phyloP scores from a whole-genome alignment of 2,113 vertebrate species.

The Anser brachyrhynchus region DNA sequence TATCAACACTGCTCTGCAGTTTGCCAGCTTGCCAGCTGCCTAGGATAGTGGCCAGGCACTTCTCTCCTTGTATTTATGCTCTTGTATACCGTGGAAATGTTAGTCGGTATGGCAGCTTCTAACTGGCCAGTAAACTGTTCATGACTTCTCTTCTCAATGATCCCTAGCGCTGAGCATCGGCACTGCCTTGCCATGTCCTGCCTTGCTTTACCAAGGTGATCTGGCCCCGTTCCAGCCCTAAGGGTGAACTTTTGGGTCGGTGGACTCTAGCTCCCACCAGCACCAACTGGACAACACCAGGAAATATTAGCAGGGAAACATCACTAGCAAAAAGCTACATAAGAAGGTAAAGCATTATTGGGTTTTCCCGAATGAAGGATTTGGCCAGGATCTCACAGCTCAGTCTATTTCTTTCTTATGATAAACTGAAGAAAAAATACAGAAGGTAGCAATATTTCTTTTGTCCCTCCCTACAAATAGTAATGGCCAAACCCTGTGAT shows the following conservation, averaged over 20 bases:
- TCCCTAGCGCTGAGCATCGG: fast-evolving
- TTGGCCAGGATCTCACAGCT: not conserved
- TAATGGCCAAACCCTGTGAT: not conserved
- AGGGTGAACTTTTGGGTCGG: not conserved
- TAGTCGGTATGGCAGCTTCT: fast-evolving
- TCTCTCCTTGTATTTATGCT: not conserved
- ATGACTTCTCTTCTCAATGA: not conserved
- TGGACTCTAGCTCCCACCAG: not conserved
- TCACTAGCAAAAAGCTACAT: not conserved
- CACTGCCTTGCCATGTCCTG: not conserved
- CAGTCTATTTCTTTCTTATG: not conserved
- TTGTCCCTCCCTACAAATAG: not conserved
- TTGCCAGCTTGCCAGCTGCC: not conserved
- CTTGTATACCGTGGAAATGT: not conserved
- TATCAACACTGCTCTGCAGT: not conserved
- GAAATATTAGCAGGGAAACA: not conserved
- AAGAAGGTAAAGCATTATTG: not conserved
- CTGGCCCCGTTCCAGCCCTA: not conserved
- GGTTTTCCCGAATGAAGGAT: not conserved
- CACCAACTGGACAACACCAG: not conserved
- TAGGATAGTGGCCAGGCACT: fast-evolving
- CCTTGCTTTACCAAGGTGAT: not conserved
- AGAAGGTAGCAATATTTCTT: not conserved
- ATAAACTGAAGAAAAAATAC: not conserved
- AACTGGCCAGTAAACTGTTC: not conserved